Evolutionary conservation across 2,797 vertebrate species (phyloP).

Genomic region (Vespertilio murinus): DNA sequence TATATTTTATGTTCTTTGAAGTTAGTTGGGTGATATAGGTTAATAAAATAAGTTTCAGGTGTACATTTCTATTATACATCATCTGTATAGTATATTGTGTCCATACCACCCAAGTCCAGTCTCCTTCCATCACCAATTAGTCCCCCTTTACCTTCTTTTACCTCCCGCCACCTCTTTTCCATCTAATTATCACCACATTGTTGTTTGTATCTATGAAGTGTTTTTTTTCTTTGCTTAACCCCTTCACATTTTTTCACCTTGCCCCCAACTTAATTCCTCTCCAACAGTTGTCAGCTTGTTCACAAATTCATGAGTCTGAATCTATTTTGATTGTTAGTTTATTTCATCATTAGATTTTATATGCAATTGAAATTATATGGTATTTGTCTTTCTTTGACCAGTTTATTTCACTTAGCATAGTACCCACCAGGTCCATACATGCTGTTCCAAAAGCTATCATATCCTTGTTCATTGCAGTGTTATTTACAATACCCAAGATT

Average conservation of each 20-base stretch:
- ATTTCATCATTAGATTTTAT: neutral
- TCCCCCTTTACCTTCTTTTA: neutral
- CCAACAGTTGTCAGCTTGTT: neutral
- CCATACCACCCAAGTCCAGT: neutral
- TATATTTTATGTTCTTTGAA: neutral
- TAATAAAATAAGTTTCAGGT: neutral
- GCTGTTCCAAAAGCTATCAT: neutral
- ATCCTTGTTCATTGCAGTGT: neutral
- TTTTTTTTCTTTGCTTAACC: neutral
- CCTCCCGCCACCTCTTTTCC: neutral
- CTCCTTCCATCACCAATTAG: neutral
- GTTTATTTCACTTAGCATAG: neutral
- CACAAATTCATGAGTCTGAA: neutral
- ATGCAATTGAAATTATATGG: neutral
- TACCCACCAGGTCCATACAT: neutral
- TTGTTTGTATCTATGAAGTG: neutral
- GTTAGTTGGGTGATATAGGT: neutral
- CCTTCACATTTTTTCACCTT: neutral
- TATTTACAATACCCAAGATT: neutral
- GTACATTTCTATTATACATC: neutral
- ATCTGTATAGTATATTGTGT: neutral
- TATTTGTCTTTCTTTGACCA: neutral
- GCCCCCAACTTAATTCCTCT: neutral
- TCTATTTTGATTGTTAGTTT: neutral
- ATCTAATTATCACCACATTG: neutral